These are phyloP conservation scores for Teleopsis dalmanni DNA, from an alignment of 1,140 invertebrate species.

Conservation along the genomic window DNA sequence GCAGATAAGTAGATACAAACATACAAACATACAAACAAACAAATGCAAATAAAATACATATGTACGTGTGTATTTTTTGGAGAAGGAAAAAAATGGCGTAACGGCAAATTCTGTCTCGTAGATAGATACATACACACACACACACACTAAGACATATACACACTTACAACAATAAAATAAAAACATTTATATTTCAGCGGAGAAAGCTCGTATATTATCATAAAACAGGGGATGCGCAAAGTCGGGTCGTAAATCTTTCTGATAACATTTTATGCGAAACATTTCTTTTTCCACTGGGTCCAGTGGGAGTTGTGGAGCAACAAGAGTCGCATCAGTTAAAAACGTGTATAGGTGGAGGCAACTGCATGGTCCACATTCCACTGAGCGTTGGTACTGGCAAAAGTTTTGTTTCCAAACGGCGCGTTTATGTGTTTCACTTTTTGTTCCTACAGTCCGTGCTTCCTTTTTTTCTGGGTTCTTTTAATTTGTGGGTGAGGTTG, in stretches of 20 bases:
- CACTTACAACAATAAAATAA: too few species aligned
- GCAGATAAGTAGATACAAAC: conserved; percentile 39
- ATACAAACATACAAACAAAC: neutral
- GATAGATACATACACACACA: conserved; percentile 17
- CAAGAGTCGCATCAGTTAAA: neutral
- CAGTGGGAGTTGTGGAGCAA: conserved; percentile 5
- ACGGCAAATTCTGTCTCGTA: conserved; percentile 14
- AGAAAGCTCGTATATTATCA: conserved; percentile 46
- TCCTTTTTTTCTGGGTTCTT: conserved; percentile 1
- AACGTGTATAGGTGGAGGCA: too few species aligned
- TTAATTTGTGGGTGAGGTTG: neutral
- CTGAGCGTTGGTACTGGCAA: neutral
- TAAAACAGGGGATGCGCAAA: conserved; percentile 46
- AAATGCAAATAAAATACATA: neutral
- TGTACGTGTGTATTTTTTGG: neutral
- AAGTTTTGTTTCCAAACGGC: neutral
- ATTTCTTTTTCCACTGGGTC: conserved; percentile 40
- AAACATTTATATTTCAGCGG: conserved; percentile 44
- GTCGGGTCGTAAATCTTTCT: conserved; percentile 46
- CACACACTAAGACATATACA: conserved; percentile 8
- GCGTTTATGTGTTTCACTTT: neutral
- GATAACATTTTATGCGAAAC: conserved; percentile 47
- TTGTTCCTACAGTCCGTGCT: neutral
- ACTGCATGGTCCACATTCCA: too few species aligned
- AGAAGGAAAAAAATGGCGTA: conserved; percentile 25